Evolutionary conservation across 2,797 vertebrate genomes (phyloP).

Genomic region (Chaenodraco wilsoni): DNA sequence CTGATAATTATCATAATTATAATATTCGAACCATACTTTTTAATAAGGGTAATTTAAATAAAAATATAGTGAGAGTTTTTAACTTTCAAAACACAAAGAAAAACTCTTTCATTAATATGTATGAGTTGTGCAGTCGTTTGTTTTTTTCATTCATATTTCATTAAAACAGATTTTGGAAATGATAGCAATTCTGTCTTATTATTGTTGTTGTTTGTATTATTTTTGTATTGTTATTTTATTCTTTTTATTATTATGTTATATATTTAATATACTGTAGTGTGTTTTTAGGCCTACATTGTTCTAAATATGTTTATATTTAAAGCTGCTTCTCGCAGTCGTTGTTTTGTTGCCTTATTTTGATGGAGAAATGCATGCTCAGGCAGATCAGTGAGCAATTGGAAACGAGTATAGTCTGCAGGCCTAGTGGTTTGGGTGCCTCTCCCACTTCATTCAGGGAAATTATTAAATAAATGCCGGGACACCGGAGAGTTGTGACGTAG

Average conservation of each 20-base stretch:
- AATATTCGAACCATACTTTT: conserved; percentile 3
- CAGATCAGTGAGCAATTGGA: conserved; percentile 46
- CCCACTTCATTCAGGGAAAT: conserved; percentile 80
- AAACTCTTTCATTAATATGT: conserved; percentile 3
- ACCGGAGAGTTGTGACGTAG: conserved; percentile 88
- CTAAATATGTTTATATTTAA: neutral
- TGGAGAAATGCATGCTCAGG: conserved; percentile 13
- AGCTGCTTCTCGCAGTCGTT: conserved; percentile 21
- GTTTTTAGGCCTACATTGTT: conserved; percentile 15
- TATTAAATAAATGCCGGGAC: conserved; percentile 86
- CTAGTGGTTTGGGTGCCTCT: conserved; percentile 79
- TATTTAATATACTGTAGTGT: neutral
- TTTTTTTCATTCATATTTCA: neutral
- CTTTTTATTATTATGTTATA: neutral
- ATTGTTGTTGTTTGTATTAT: conserved; percentile 1
- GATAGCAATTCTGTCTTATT: neutral
- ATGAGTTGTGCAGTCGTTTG: neutral
- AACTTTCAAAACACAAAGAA: neutral
- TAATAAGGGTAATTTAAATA: neutral
- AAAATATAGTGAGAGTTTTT: neutral
- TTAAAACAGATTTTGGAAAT: neutral
- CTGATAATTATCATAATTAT: conserved; percentile 34
- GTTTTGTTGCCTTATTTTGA: conserved; percentile 16
- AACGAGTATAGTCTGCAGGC: conserved; percentile 59
- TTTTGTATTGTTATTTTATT: neutral